Evolutionary conservation across 2,888 invertebrate genomes (phyloP), one percentile per base, ranked within the genome.

Genomic region (Dolichomitus sp.): DNA sequence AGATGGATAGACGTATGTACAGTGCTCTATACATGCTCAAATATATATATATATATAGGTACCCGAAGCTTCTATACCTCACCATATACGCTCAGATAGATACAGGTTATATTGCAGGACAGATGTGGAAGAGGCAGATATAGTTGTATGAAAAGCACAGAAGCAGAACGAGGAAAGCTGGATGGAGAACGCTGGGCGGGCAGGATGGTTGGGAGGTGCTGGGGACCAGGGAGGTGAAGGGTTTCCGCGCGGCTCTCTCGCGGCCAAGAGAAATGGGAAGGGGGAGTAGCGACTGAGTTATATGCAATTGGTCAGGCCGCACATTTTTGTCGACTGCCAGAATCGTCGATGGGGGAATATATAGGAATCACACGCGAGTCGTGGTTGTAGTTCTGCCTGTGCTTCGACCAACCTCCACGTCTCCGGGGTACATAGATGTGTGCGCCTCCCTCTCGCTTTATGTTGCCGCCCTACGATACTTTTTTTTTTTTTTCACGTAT

Each of bases 281-380:
- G 82, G 85, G 83, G 88, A 88, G 81, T 87, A 88, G 88, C 87
- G 85, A 88, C 66, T 91, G 91, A 89, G 91, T 91, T 92, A 91
- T 91, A 90, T 91, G 90, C 91, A 91, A 92, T 91, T 91, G 92
- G 92, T 89, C 90, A 91, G 90, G 88, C 88, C 88, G 88, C 91
- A 88, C 89, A 89, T 90, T 91, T 90, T 90, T 89, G 87, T 89
- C 88, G 76, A 77, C 52, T 66, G 72, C 48, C 77, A 77, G 77
- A 77, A 50, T 69, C 72, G 73, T 73, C 48, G 75, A 74, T 69
- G 81, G 72, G 37, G 52, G n/a, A 61, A 61, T 68, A 52, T 66
- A 68, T 61, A 61, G 42, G 50, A 37, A 54, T 19, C 61, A 37
- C 61, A 27, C 33, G 17, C 33, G 54, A n/a, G 66, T 52, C 33